Evolutionary conservation across 2,888 invertebrate species (phyloP).

Genomic region (Taphrorychus bicolor): DNA sequence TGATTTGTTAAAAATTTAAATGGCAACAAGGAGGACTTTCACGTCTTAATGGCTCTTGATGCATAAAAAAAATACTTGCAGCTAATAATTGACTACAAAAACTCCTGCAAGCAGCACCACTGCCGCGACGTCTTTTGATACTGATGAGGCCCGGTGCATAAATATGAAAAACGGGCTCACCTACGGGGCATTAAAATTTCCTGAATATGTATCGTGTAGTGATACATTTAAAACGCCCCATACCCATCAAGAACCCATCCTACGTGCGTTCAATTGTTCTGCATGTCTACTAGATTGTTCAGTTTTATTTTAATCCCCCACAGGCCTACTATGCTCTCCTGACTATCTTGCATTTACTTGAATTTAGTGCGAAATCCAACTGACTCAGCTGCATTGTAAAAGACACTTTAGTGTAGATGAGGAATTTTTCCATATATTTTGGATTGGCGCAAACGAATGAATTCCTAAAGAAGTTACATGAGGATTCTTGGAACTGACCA

Average conservation of each 20-base stretch:
- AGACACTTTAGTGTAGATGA: no score
- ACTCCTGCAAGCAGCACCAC: background rate
- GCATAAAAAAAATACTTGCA: no score
- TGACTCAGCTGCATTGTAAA: no score
- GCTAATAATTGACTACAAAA: background rate
- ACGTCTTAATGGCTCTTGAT: background rate
- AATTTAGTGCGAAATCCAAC: no score
- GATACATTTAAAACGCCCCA: slow-evolving; percentile 47
- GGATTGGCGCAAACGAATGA: no score
- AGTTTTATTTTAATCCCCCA: slow-evolving; percentile 38
- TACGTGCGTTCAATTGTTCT: slow-evolving; percentile 43
- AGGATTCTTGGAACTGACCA: background rate
- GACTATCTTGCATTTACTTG: background rate
- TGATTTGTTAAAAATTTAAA: background rate
- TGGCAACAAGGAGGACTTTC: background rate
- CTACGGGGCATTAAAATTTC: slow-evolving; percentile 42
- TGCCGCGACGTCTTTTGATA: slow-evolving; percentile 2
- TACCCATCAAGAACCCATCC: slow-evolving; percentile 44
- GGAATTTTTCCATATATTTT: no score
- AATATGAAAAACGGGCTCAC: slow-evolving; percentile 42
- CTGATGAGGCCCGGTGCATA: slow-evolving; percentile 37
- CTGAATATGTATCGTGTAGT: slow-evolving; percentile 45
- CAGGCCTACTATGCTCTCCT: slow-evolving; percentile 21
- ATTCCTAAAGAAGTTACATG: no score
- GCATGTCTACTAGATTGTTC: slow-evolving; percentile 43